Evolutionary conservation across 2,888 invertebrate species (phyloP), one percentile per base, ranked within the genome.

Genomic region (Napeogenes sylphis): DNA sequence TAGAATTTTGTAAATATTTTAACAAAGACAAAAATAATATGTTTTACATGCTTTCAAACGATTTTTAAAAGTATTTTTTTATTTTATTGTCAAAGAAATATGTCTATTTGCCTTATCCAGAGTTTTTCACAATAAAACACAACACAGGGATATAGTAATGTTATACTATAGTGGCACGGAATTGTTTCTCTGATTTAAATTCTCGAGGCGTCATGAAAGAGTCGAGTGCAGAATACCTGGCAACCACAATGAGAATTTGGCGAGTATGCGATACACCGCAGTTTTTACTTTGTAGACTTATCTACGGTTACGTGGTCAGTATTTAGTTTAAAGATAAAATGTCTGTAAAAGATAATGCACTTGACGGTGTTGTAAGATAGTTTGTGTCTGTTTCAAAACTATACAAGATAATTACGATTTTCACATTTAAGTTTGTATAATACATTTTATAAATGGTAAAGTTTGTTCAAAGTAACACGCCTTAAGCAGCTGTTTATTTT

Each of bases 161-260:
- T 51, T 51, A 51, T 30, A 51, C 51, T 30, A 51, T 51, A 10
- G 12, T 51, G 10, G 30, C 30, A 21, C 30, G 30, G 51, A 51
- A 30, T 21, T 51, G 30, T 21, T 51, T 51, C 47, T 21, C 51
- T 51, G 51, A 51, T 51, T 51, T 51, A 51, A 51, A 51, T 51
- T 51, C 51, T 30, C 51, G 30, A 30, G 51, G 51, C 51, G 51
- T 51, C 51, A 30, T 51, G 12, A 30, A 51, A 51, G 51, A 51
- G 21, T 30, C 51, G 51, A 5, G 51, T 8, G 8, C 51, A 51
- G 51, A 51, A 51, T 51, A 51, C 30, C 30, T 51, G 51, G 30
- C 21, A 51, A 51, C 51, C 30, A 51, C 51, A 51, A 51, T 51
- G 51, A 51, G 51, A 51, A 51, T 51, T 51, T 51, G 51, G 51